Base-by-base conservation (phyloP, 2,888 invertebrate species). In the Germaria angustata region DNA sequence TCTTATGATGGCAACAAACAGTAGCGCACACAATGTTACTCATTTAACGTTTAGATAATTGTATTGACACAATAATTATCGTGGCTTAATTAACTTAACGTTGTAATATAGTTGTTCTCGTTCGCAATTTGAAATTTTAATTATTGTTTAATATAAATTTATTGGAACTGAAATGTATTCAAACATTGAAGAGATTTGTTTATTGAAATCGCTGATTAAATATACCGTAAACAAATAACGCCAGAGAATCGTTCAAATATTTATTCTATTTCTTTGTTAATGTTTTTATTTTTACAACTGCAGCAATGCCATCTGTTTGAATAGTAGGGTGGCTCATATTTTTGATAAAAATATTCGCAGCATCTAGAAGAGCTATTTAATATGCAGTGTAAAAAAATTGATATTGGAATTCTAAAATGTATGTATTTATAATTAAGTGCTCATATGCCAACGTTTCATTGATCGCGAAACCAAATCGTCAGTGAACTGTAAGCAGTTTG, bases 1-100 rank as follows among this genome's bases (percentile, higher is more conserved):
- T 59, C 39, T 17, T 49, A 13, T 36, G 28, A 28, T 44, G 9
- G 24, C n/a, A 15, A 15, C 13, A 5, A 32, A 8, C 28, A 15
- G 36, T n/a, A 22, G 22, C 41, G 15, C 22, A 39, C 39, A 53
- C 13, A 53, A 24, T 44, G 22, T 41, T 51, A 44, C 17, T 51
- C 32, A 55, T 49, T 41, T 17, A 41, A 34, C 44, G 20, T 71
- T 65, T 36, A 66, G 59, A 51, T 82, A 79, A 82, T 71, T 78
- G 65, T 41, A 28, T 71, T 71, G 65, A 79, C 75, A 82, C 66
- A 75, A 79, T 82, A 82, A 76, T 78, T 79, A 76, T 76, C 28
- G 17, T 24, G 22, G 34, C 69, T 65, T 65, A 79, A 75, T 69
- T 69, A 41, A 75, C 75, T 75, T 65, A 46, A 51, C 68, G 72